A percentile compares a stretch with the other conserved stretches of the same genome.
Conservation (phyloP, 1,140 invertebrate species). For the Solenopsis invicta region DNA sequence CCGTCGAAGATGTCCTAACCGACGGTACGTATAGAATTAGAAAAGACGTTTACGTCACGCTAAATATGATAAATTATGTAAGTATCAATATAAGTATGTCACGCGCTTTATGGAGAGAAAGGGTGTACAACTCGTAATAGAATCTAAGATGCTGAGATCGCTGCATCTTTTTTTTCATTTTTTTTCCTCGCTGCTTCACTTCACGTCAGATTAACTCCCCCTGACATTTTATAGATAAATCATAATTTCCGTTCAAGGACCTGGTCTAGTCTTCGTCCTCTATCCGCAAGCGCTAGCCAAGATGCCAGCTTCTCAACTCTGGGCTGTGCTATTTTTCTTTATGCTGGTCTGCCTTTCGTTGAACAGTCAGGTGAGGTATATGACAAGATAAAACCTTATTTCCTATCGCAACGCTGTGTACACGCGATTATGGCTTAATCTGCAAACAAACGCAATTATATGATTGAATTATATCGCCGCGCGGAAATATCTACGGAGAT, state of each 20-base stretch:
- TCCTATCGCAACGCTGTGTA: background rate
- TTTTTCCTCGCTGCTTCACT: slow-evolving; percentile 36
- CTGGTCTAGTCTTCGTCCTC: slow-evolving; percentile 95
- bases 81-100: background rate
- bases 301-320: slow-evolving; percentile 94
- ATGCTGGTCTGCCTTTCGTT: slow-evolving; percentile 96
- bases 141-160: slow-evolving; percentile 35
- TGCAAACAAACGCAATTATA: background rate
- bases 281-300: slow-evolving; percentile 96
- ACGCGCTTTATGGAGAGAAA: slow-evolving; percentile 1
- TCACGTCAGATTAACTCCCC: slow-evolving; percentile 76
- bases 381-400: background rate
- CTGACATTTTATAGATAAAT: slow-evolving; percentile 80
- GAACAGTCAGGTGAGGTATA: slow-evolving; percentile 93
- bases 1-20: slow-evolving; percentile 93
- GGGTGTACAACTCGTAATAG: background rate
- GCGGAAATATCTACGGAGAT: background rate
- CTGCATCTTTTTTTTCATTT: slow-evolving; percentile 50
- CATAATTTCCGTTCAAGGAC: slow-evolving; percentile 89
- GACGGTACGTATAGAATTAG: slow-evolving; percentile 90
- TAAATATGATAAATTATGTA: slow-evolving; percentile 33
- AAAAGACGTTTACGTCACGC: slow-evolving; percentile 9
- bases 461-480: background rate
- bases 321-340: slow-evolving; percentile 96
- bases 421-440: slow-evolving; percentile 1